Base-by-base conservation (phyloP, 2,888 invertebrate species). In the Kuschelorhynchus macadamiae region DNA sequence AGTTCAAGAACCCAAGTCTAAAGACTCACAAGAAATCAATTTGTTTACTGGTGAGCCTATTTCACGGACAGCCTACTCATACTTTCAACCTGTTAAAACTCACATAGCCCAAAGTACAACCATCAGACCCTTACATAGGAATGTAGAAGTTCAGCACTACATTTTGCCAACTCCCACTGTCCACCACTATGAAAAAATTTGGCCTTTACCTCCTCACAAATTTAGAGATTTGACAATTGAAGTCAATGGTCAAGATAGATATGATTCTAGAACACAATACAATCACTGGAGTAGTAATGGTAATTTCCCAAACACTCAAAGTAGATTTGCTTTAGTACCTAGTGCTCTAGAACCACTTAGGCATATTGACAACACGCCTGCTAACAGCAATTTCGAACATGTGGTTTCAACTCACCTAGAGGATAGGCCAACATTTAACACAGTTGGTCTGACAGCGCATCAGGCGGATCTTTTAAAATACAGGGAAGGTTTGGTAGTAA, bases 131-230 rank as follows among this genome's bases (percentile, higher is more conserved):
- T 12, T n/a, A n/a, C 17, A 7, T 1, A 12, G 4, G 0, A 14
- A 18, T 3, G 20, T 47, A 1, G 57, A 57, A 12, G 46, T 16
- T 12, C 46, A 57, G 11, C 20, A 42, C n/a, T 57, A 14, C 30
- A 14, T 57, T 18, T 20, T 46, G 11, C 57, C 57, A 7, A 1
- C 57, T 4, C 57, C 46, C n/a, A 57, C 30, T 11, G 33, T 46
- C 17, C 33, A 57, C 2, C 46, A 57, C 17, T 57, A 57, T 46
- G 46, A 57, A 57, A 57, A 57, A 47, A 57, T 57, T 47, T 57
- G 57, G 57, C 57, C 57, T 17, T n/a, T 57, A 9, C 57, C 46
- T 46, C 57, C 46, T 12, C 1, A 42, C 1, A 46, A 8, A 11
- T 57, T 20, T 14, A 57, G 11, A 33, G 44, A 57, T 47, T 57